Evolutionary conservation across 2,888 invertebrate species (phyloP), one percentile per base, ranked within the genome.

Genomic region (Drosophila subsilvestris): DNA sequence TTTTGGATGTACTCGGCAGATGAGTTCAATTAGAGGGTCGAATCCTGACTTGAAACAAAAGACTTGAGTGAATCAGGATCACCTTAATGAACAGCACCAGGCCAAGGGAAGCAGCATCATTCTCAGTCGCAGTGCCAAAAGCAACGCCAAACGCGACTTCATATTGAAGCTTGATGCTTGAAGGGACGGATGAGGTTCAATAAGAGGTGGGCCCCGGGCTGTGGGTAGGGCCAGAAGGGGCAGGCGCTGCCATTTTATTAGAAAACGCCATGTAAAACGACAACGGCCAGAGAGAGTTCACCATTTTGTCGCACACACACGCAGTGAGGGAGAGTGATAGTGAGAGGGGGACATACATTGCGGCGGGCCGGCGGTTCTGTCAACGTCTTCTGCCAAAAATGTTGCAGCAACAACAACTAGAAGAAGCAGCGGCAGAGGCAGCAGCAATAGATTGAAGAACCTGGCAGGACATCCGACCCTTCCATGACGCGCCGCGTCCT

Each of bases 191-290:
- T 29, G 29, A 44, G 44, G 44, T 44, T 17, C 37, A 37, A 14
- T 37, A 37, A 37, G 37, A 37, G 37, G 37, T 37, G 14, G 12
- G 37, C 37, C 37, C 37, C 2, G 37, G 37, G 37, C 37, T 37
- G 37, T 37, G 37, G 37, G 37, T 14, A 14, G 44, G 47, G 25
- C 22, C 3, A 10, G n/a, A 42, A 42, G 45, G 47, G 70, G 43
- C 85, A 82, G 72, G 67, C 74, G 84, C 88, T 88, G 87, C 86
- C 87, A 87, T 87, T 87, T 87, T 86, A 84, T 89, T 81, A 81
- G 89, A 75, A 74, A 79, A 81, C 74, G 86, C 89, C 88, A 89
- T 88, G 89, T 85, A 82, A 88, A 80, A 59, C 71, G 75, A 63
- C 66, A n/a, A 2, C 37, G 54, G 55, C 60, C 45, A 68, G 54